A percentile compares a stretch with the other conserved stretches of the same genome.
Evolutionary conservation across 2,113 vertebrate species (phyloP).

Genomic region (Zootoca vivipara): DNA sequence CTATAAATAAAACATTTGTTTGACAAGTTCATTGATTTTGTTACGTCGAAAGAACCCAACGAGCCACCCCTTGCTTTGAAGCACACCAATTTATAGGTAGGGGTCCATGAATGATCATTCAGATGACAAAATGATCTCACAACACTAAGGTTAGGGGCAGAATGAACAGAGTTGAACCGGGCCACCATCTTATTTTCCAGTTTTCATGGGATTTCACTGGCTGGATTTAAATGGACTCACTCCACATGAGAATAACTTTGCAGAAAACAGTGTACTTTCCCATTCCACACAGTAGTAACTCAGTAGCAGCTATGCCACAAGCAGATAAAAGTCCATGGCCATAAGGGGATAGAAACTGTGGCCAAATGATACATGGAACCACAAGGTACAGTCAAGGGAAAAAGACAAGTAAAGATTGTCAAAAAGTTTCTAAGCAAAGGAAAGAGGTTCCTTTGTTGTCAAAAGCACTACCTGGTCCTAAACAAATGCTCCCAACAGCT

Average conservation of each 20-base stretch:
- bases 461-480: background rate
- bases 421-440: background rate
- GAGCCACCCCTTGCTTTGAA: too few species aligned
- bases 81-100: background rate
- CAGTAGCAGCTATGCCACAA: too few species aligned
- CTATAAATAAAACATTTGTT: too few species aligned
- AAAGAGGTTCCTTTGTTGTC: background rate
- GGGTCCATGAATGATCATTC: background rate
- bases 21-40: too few species aligned
- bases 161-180: background rate
- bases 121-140: background rate
- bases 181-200: background rate
- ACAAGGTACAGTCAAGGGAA: background rate
- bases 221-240: background rate
- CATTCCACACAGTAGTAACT: background rate
- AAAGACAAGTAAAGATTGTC: background rate
- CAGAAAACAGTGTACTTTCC: background rate
- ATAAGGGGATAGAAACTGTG: background rate
- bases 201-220: background rate
- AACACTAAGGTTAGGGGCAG: background rate
- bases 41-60: background rate
- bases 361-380: background rate
- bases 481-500: conserved; percentile 7
- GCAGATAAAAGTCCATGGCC: too few species aligned
- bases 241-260: background rate